phyloP scores from a whole-genome alignment of 2,113 vertebrate species.

The Semicossyphus pulcher region DNA sequence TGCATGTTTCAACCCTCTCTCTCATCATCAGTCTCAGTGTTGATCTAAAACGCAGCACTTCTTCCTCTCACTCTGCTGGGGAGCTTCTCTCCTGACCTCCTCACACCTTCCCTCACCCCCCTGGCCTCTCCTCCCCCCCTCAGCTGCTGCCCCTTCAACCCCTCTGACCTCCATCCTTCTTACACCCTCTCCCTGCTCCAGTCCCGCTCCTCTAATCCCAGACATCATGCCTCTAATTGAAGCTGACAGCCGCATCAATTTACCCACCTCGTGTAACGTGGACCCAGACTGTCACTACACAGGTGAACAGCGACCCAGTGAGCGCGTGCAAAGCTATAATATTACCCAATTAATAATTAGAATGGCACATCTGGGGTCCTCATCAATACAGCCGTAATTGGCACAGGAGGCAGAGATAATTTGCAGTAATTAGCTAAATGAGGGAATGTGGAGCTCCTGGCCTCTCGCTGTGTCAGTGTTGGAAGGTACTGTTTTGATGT shows the following conservation, averaged over 20 bases:
- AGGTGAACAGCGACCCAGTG: conserved; percentile 27
- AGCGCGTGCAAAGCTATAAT: conserved; percentile 24
- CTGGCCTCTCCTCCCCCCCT: background rate
- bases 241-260: conserved; percentile 74
- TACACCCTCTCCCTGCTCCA: background rate
- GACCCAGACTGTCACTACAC: conserved; percentile 37
- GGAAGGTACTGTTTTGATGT: conserved; percentile 29
- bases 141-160: conserved; percentile 1
- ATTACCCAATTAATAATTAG: conserved; percentile 54
- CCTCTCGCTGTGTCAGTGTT: conserved; percentile 37
- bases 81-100: conserved; percentile 15
- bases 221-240: conserved; percentile 52
- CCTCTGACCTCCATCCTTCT: background rate
- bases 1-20: background rate
- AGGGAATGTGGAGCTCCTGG: conserved; percentile 43
- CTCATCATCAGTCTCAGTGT: background rate
- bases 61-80: background rate
- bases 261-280: conserved; percentile 28
- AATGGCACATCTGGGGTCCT: conserved; percentile 55
- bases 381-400: conserved; percentile 63
- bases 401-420: conserved; percentile 50
- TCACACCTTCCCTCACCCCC: background rate
- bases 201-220: conserved; percentile 34
- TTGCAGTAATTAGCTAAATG: conserved; percentile 62
- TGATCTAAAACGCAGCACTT: background rate